Base-by-base conservation (phyloP, 1,140 invertebrate genomes). In the Oryzaephilus surinamensis region DNA sequence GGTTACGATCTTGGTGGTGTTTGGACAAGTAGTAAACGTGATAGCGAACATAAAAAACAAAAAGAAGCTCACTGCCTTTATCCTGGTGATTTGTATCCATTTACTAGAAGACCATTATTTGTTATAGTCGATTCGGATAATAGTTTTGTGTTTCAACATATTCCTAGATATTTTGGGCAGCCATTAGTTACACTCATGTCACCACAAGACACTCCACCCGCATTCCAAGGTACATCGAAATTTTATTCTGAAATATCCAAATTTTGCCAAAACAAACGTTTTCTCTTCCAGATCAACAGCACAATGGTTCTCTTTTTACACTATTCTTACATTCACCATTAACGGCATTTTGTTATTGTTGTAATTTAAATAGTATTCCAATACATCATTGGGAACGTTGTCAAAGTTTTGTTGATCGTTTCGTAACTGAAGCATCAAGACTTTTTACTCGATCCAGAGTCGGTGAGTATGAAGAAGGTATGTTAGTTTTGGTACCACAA, bases 91-190 rank as follows among this genome's bases (percentile, higher is more conserved):
- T 65, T 96, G 15, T 86, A 89, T 62, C 85, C 89, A 1, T 95
- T 89, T 64, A 91, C 86, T 4, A 74, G 92, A 45, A 82, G 91
- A 56, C 93, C 92, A 12, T 71, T 96, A 23, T 94, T 96, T 66
- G 72, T 97, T 28, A 85, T 97, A 44, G 79, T 97, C 41, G 93
- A 97, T 64, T 94, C 89, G 52, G 86, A 96, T 65, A 96, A 95
- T 67, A 92, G 88, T 58, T 88, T 84, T 63, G 84, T 89, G 40
- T 97, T 96, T 68, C 82, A 89, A 69, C 80, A 90, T 60, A 84
- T 96, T 58, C 86, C 90, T 15, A 79, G 81, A 43, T 83, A 90
- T 57, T 97, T 97, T 69, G 91, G 89, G 10, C 90, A 95, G 61
- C 92, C 93, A n/a, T 66, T 96, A 38, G 80, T 97, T 35, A 82